Base-by-base conservation (phyloP, 2,888 invertebrate species). In the Drosophila basisetae region DNA sequence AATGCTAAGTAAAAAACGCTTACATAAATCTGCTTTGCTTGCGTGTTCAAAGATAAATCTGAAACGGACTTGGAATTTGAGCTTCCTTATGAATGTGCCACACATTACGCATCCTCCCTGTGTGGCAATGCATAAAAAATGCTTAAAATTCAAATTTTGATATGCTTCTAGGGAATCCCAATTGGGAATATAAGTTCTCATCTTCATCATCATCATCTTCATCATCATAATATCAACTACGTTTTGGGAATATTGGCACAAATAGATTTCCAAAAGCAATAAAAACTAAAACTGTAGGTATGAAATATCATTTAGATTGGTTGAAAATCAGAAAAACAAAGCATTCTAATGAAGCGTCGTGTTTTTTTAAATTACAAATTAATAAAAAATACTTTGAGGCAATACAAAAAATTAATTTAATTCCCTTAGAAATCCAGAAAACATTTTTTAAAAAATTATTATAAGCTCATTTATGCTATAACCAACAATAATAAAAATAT, bases 11-110 rank as follows among this genome's bases (percentile, higher is more conserved):
- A 53, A 30, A 33, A 54, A 69, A 59, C 47, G 68, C 35, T 50
- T 52, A 78, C 71, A 85, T 73, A 89, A 89, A 85, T 85, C 83
- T 75, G 60, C 82, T 73, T 81, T 81, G 73, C 72, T 66, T 69
- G 63, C 62, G 28, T 39, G 49, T 41, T 33, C 65, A 64, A 71
- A 73, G 71, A 86, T 77, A 73, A 83, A 87, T 79, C 76, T 76
- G 59, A 56, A 60, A 66, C 22, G 63, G 25, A 62, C 67, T 76
- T 39, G 54, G 68, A 70, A 59, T 73, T 68, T 66, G 41, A 66
- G 70, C 63, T 78, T 65, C 68, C 68, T 75, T 78, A 66, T 73
- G 68, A 65, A 65, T 75, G 50, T 68, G 67, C 62, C 61, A 58
- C 80, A 73, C 68, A 73, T 68, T 74, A 68, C 71, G 75, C 86